A percentile compares a stretch with the other conserved stretches of the same genome.
phyloP scores from a whole-genome alignment of 2,797 vertebrate genomes.

The Merluccius polli region DNA sequence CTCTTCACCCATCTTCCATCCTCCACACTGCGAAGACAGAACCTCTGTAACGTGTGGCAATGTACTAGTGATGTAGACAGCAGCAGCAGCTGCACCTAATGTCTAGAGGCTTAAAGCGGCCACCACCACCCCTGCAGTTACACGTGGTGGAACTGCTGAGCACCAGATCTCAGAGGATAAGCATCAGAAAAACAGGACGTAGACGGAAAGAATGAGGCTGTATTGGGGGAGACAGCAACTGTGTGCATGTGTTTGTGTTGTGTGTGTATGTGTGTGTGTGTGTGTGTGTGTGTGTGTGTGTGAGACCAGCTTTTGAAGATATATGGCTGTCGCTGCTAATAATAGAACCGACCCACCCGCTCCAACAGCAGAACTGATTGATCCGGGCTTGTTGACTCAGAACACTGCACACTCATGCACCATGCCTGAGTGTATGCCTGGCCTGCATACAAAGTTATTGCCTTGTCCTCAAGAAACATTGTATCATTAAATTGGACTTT shows the following conservation, averaged over 20 bases:
- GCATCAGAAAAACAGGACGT: background rate
- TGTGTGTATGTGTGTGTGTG: too few species aligned
- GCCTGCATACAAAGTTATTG: background rate
- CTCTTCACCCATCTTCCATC: background rate
- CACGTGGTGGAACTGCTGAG: background rate
- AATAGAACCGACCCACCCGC: background rate
- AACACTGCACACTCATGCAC: background rate
- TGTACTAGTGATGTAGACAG: background rate
- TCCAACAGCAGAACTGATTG: background rate
- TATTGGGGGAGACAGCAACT: background rate
- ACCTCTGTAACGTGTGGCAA: background rate
- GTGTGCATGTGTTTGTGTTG: too few species aligned
- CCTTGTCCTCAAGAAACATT: background rate
- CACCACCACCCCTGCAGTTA: background rate
- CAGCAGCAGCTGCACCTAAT: background rate
- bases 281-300: background rate
- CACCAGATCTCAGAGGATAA: background rate
- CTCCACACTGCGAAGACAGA: background rate
- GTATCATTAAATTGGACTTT: background rate
- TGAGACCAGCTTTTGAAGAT: background rate
- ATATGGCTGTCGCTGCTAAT: background rate
- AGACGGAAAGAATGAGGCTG: background rate
- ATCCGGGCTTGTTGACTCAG: constrained; percentile 4
- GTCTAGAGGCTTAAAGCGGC: background rate
- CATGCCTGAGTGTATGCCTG: background rate